phyloP scores from a whole-genome alignment of 2,113 vertebrate genomes.

The Otolemur garnettii region DNA sequence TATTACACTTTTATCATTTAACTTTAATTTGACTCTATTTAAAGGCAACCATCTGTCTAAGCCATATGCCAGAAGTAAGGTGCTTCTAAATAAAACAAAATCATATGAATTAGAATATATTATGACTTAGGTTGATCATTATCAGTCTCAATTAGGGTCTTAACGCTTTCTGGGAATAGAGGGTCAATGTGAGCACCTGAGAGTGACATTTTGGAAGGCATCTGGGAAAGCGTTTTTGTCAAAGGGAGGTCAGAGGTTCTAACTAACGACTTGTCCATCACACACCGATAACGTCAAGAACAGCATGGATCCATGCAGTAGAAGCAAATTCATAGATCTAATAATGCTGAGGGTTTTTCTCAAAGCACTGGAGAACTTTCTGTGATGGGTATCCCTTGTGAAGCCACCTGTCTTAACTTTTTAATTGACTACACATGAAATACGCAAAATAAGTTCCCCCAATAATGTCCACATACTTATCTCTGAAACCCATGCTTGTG shows the following conservation, averaged over 20 bases:
- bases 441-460: not conserved
- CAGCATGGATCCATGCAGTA: accelerated
- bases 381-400: not conserved
- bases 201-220: not conserved
- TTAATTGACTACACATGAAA: not conserved
- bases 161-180: not conserved
- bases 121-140: constrained; percentile 13
- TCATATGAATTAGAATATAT: not conserved
- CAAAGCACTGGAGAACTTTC: not conserved
- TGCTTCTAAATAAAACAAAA: constrained; percentile 38
- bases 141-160: not conserved
- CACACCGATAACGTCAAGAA: not conserved
- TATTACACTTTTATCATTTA: constrained; percentile 26
- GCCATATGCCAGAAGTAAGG: constrained; percentile 1
- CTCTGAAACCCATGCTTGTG: not conserved
- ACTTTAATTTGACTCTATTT: constrained; percentile 47
- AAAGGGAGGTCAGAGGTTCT: not conserved
- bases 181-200: not conserved
- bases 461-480: not conserved
- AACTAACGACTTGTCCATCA: not conserved
- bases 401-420: not conserved
- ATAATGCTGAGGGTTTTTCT: not conserved
- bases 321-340: not conserved
- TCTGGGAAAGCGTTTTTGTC: not conserved
- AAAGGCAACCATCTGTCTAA: constrained; percentile 54